Evolutionary conservation across 2,797 vertebrate species (phyloP), one percentile per base, ranked within the genome.

Genomic region (Rhinogobio ventralis): DNA sequence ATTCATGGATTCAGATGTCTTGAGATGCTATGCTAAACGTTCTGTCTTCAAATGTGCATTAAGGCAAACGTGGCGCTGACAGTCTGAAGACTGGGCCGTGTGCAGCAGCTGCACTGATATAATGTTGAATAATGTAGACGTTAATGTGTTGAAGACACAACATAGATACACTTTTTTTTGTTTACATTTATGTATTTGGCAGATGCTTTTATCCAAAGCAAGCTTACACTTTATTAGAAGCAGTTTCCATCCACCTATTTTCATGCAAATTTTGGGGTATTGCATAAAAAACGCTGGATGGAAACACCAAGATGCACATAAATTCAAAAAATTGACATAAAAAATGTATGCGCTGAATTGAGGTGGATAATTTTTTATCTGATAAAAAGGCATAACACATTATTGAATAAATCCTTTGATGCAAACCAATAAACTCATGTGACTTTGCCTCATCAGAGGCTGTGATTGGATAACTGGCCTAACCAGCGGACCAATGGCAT

Each of bases 1-100:
- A 81, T 81, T 55, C 49, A 81, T 81, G 67, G 49, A 71, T 81
- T 81, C 51, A 81, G 79, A 78, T 60, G 78, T n/a, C 7, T 36
- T 57, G 51, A 75, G 51, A 75, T 39, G 74, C 33, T 60, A 42
- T 60, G 74, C 64, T 80, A 51, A 80, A 53, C 14, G 28, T 53
- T 53, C 46, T 68, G 64, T 68, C 78, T 68, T 80, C 78, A 68
- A 39, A 68, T 68, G 30, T 25, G 30, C 78, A 80, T 68, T 68
- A 39, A 25, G 46, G 46, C 28, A 46, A 19, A 33, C 19, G 68
- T 49, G 25, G 7, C 23, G 28, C 68, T 64, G 79, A 81, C 49
- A 42, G 66, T 69, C 25, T 55, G 69, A 23, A 77, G 33, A 75
- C 49, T 7, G 71, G 53, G 46, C 5, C 28, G 8, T 33, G 57